phyloP scores from a whole-genome alignment of 1,140 invertebrate genomes.

The Geopemphigus sp. region DNA sequence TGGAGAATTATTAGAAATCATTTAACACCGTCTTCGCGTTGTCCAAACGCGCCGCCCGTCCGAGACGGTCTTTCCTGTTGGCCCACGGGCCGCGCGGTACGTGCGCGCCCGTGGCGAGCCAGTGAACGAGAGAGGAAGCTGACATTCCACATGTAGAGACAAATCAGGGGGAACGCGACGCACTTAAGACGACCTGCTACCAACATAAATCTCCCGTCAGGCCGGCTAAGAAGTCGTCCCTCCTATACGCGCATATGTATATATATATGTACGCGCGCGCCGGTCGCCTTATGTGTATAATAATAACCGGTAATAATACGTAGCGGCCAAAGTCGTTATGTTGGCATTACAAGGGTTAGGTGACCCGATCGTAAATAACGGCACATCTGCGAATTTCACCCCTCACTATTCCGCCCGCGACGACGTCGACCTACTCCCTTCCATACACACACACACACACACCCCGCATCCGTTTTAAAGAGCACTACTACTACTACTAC shows the following conservation, averaged over 20 bases:
- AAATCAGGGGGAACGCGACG: conserved; percentile 20
- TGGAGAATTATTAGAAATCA: conserved; percentile 47
- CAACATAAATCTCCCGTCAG: conserved; percentile 45
- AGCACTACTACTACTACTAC: conserved; percentile 2
- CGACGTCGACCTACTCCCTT: not conserved
- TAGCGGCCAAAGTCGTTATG: conserved; percentile 48
- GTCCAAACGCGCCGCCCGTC: not conserved
- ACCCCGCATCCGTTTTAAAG: conserved; percentile 18
- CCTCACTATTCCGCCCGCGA: not conserved
- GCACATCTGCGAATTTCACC: conserved; percentile 47
- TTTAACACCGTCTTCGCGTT: conserved; percentile 33
- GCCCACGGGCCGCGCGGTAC: too few relatives aligned
- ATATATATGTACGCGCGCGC: conserved; percentile 29
- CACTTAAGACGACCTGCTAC: conserved; percentile 49
- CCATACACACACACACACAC: too few relatives aligned
- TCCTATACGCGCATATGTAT: too few relatives aligned
- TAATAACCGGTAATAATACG: conserved; percentile 49
- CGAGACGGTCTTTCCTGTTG: not conserved
- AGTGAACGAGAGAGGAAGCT: not conserved
- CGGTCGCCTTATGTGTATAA: conserved; percentile 43
- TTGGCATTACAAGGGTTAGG: conserved; percentile 50
- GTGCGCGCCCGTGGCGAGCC: too few relatives aligned
- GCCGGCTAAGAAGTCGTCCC: not conserved
- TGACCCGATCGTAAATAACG: conserved; percentile 50
- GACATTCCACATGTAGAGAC: conserved; percentile 38